Evolutionary conservation across 2,113 vertebrate species (phyloP), one percentile per base, ranked within the genome.

Genomic region (Gasterosteus nipponicus): DNA sequence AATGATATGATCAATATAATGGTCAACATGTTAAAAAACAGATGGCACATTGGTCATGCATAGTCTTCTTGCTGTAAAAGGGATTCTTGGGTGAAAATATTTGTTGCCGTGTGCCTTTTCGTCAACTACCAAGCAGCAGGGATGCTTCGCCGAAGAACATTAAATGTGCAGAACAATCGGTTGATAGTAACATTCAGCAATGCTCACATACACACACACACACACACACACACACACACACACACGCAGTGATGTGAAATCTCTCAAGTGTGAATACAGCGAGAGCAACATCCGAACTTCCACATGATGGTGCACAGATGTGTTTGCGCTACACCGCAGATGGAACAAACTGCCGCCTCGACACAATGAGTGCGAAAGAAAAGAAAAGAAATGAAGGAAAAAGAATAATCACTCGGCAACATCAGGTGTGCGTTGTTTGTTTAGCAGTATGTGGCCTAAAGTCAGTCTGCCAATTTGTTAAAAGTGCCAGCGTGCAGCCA

Each of bases 1-100:
- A 71, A 61, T 77, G 57, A 88, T 49, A 73, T 54, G 38, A 66
- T 88, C 81, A 74, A 85, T 61, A 54, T 61, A 73, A 73, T 68
- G 73, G 33, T 78, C 74, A 67, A 75, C 29, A 72, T 69, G 75
- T 87, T 61, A 73, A 69, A 69, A 38, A 51, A 76, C 39, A 31
- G 63, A 75, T 83, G 60, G 69, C 51, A 41, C 56, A 57, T 33
- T 79, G 74, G 84, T 81, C 66, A 77, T 14, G 10, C 70, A 58
- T 26, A 18, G 14, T 73, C 33, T 47, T 65, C 29, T 15, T 35
- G 29, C 70, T 51, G 57, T 60, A 33, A 85, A 26, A 22, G n/a
- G 51, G 51, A 53, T 8, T 22, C n/a, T n/a, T n/a, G 10, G 4
- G 51, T 22, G 51, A 54, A 54, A 11, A 26, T 54, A 54, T 54